Evolutionary conservation across 2,797 vertebrate genomes (phyloP).

Genomic region (Brachyrhaphis roseni): DNA sequence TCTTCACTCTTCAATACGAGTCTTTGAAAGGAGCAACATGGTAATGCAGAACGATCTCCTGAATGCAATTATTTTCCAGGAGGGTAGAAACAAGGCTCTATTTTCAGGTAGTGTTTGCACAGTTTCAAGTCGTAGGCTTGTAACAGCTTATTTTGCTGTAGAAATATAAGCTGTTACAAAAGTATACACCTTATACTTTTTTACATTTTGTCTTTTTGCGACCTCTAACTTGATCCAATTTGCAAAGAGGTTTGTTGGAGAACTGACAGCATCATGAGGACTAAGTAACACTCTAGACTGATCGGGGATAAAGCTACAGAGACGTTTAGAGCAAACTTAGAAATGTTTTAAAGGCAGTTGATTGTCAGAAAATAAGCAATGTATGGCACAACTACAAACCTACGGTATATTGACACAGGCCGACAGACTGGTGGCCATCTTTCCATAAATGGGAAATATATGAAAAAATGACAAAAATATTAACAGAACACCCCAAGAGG

Average conservation of each 20-base stretch:
- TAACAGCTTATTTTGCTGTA: slow-evolving; percentile 35
- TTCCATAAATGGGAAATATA: too few relatives aligned
- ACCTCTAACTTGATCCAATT: neutral
- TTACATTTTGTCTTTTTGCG: neutral
- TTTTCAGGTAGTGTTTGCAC: slow-evolving; percentile 61
- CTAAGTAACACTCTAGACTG: too few relatives aligned
- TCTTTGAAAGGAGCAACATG: slow-evolving; percentile 69
- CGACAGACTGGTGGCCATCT: neutral
- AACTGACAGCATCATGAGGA: neutral
- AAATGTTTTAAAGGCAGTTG: neutral
- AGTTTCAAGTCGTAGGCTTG: slow-evolving; percentile 48
- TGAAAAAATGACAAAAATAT: neutral
- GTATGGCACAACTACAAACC: neutral
- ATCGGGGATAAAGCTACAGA: neutral
- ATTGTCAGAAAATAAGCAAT: neutral
- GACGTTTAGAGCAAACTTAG: neutral
- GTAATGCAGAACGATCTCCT: slow-evolving; percentile 69
- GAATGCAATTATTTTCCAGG: slow-evolving; percentile 64
- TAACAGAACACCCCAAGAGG: neutral
- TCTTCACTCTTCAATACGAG: slow-evolving; percentile 61
- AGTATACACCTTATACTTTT: neutral
- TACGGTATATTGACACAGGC: neutral
- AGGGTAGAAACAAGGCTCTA: slow-evolving; percentile 40
- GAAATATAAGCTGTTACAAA: slow-evolving; percentile 22
- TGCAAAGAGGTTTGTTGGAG: neutral